Evolutionary conservation across 2,797 vertebrate species (phyloP).

Genomic region (Uromys caudimaculatus): DNA sequence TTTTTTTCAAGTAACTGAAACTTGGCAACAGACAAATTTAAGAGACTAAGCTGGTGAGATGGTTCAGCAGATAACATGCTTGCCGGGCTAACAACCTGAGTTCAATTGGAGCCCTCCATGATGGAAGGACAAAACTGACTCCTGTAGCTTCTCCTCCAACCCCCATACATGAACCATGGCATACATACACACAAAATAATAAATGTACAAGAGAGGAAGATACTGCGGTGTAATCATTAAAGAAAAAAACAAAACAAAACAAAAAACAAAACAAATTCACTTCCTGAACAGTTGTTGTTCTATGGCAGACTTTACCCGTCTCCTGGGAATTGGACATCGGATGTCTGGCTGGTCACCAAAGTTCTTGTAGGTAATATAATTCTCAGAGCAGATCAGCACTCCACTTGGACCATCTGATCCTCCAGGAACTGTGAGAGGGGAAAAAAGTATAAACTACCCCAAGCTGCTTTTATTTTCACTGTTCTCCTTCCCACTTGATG

Average conservation of each 20-base stretch:
- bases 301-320: slow-evolving; percentile 91
- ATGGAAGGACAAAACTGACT: background rate
- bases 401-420: slow-evolving; percentile 98
- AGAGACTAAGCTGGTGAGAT: background rate
- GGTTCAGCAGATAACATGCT: background rate
- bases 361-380: slow-evolving; percentile 99
- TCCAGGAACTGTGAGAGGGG: slow-evolving; percentile 92
- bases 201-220: background rate
- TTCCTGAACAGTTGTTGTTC: slow-evolving; percentile 17
- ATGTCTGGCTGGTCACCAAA: slow-evolving; percentile 99
- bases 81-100: background rate
- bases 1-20: background rate
- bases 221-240: background rate
- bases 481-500: background rate
- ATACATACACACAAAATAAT: background rate
- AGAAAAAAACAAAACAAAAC: too few species aligned
- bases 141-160: background rate
- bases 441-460: slow-evolving; percentile 9
- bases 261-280: slow-evolving; percentile 43
- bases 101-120: background rate
- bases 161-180: background rate
- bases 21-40: slow-evolving; percentile 25
- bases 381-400: slow-evolving; percentile 99
- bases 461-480: slow-evolving; percentile 9
- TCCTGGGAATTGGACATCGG: slow-evolving; percentile 97